These are phyloP conservation scores for Thelaira solivaga DNA, from an alignment of 2,888 invertebrate genomes.

Conservation along the genomic window DNA sequence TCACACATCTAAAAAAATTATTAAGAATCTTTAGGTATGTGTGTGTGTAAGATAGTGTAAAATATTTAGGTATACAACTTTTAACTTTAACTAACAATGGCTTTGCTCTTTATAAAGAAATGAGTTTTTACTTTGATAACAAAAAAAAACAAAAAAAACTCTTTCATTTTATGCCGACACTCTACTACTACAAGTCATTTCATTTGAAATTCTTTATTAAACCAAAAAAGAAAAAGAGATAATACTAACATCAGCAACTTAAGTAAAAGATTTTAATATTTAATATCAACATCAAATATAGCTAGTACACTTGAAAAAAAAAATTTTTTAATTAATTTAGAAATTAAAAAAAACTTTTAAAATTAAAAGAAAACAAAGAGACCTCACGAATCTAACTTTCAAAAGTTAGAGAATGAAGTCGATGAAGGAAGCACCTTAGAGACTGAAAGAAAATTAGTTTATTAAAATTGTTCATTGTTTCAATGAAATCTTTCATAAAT, in stretches of 20 bases:
- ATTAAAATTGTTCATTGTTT: no score
- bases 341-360: no score
- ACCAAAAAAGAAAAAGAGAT: not conserved
- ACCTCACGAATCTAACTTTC: no score
- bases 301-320: not conserved
- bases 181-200: not conserved
- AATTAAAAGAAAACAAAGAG: no score
- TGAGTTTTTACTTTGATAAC: not conserved
- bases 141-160: conserved; percentile 5
- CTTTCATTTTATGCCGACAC: conserved; percentile 26
- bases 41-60: not conserved
- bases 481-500: no score
- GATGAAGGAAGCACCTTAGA: no score
- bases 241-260: conserved; percentile 1
- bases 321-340: no score
- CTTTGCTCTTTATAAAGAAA: conserved; percentile 24
- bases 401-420: no score
- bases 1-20: not conserved
- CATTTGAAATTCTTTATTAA: not conserved
- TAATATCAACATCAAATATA: conserved; percentile 14
- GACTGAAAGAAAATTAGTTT: no score
- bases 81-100: conserved; percentile 44
- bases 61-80: conserved; percentile 17
- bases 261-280: conserved; percentile 23
- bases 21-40: conserved; percentile 11